These are phyloP conservation scores for Thunnus thynnus DNA, from an alignment of 2,113 vertebrate species.

Conservation along the genomic window DNA sequence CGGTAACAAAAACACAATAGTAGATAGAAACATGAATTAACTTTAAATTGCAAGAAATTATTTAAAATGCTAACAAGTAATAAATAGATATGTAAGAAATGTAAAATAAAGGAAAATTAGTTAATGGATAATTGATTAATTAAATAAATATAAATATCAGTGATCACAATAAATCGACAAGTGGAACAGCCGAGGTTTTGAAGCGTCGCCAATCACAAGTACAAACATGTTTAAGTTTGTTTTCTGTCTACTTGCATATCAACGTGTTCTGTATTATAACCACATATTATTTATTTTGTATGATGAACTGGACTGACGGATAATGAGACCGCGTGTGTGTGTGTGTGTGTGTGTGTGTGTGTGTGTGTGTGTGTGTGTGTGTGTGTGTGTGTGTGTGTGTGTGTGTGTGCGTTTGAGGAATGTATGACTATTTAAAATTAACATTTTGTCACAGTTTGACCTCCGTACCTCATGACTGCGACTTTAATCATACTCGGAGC, in stretches of 20 bases:
- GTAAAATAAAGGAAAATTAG: too few species aligned
- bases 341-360: too few species aligned
- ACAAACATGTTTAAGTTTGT: too few species aligned
- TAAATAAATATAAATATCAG: not conserved
- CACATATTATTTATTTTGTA: constrained; percentile 11
- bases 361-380: too few species aligned
- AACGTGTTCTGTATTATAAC: not conserved
- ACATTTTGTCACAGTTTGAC: not conserved
- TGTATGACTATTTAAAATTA: not conserved
- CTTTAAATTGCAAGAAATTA: not conserved
- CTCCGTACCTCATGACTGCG: not conserved
- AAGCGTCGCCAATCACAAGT: too few species aligned
- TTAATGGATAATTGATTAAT: not conserved
- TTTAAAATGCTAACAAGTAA: not conserved
- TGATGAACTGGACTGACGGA: not conserved
- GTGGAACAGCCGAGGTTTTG: not conserved
- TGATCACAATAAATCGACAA: not conserved
- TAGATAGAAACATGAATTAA: too few species aligned
- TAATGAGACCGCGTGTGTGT: too few species aligned
- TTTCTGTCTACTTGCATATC: too few species aligned
- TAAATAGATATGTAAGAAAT: too few species aligned
- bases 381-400: not conserved
- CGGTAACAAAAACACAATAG: too few species aligned
- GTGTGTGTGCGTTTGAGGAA: not conserved
- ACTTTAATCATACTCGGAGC: not conserved